Base-by-base conservation (phyloP, 2,888 invertebrate species). In the Cecidostiba fungosa region DNA sequence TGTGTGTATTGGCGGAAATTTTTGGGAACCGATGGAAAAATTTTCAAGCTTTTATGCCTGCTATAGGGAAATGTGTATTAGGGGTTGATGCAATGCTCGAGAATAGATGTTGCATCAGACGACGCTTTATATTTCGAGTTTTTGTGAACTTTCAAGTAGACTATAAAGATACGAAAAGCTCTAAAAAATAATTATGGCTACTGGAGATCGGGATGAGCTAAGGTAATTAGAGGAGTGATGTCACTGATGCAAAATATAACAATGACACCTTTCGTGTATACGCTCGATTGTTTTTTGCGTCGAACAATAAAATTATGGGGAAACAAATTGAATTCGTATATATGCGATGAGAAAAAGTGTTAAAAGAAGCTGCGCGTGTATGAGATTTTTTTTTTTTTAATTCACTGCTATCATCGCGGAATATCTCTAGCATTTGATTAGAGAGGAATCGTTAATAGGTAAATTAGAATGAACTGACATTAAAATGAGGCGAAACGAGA, bases 401-500 rank as follows among this genome's bases (percentile, higher is more conserved):
- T 26, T 26, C 26, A n/a, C 29, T 66, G 66, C 29, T n/a, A 66
- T 66, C 8, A 66, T 26, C 66, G 29, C 29, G 4, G 23, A 14
- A 29, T 66, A 26, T 66, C 26, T 66, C 26, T n/a, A 29, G 26
- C 16, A 26, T 66, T 66, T 29, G 29, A 66, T 66, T 66, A 29
- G 14, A 66, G 29, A 66, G 29, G 66, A 66, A 66, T 66, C 66
- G 26, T 66, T 66, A 66, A n/a, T 26, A 29, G 66, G 29, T 66
- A 29, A 66, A 66, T 66, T 29, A 66, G 29, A 66, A 29, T 66
- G 62, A 26, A 29, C 66, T 29, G 66, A 16, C 29, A 16, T 26
- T 66, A 66, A 66, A 66, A 66, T 66, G 66, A 66, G 23, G 16
- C 29, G 66, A 26, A 66, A 43, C 74, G 47, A 50, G 47, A 74